Conservation (phyloP, 2,797 vertebrate species). For the Enteromius fasciolatus region DNA sequence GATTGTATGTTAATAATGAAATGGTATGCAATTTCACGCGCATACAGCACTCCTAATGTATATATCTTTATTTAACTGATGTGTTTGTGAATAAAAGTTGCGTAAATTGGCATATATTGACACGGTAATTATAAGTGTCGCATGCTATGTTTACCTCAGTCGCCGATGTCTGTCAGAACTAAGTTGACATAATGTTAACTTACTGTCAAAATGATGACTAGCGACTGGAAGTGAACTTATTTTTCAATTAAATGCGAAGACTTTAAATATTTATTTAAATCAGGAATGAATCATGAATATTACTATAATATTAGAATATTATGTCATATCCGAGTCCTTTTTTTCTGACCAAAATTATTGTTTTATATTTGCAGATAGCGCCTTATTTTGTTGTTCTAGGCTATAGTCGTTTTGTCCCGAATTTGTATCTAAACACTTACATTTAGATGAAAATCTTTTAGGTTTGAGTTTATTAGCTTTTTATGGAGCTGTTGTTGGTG, state of each 20-base stretch:
- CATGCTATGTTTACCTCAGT: background rate
- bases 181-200: conserved; percentile 12
- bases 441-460: background rate
- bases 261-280: background rate
- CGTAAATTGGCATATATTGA: background rate
- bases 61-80: background rate
- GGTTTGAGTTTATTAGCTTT: background rate
- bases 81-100: background rate
- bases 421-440: conserved; percentile 7
- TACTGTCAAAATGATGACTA: background rate
- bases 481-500: background rate
- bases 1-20: conserved; percentile 18
- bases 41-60: background rate
- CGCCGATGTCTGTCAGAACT: background rate
- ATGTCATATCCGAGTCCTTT: background rate
- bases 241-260: background rate
- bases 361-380: background rate
- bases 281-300: background rate
- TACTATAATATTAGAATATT: background rate
- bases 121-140: background rate
- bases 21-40: background rate
- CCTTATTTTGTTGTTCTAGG: background rate
- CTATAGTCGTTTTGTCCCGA: background rate
- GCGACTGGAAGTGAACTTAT: background rate
- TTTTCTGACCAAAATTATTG: background rate